Evolutionary conservation across 2,113 vertebrate species (phyloP), one percentile per base, ranked within the genome.

Genomic region (Gymnogyps californianus): DNA sequence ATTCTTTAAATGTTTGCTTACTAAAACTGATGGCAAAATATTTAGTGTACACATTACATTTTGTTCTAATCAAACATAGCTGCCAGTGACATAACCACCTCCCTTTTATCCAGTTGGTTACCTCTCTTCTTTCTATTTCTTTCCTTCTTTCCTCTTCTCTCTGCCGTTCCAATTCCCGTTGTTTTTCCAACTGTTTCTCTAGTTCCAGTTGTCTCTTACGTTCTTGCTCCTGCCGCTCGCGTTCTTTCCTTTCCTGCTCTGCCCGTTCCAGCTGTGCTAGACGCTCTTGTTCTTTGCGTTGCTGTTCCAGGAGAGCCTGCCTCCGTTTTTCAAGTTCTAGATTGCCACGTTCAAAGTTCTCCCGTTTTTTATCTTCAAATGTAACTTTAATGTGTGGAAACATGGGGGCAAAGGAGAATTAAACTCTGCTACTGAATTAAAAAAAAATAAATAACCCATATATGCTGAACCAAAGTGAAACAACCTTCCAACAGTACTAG

Each of bases 281-380:
- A 7, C 99, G 97, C 97, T 99, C 99, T 96, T 99, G 99, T 89
- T 99, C 99, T 71, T 99, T 99, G 77, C 99, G 99, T 90, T 99
- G 99, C 97, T 98, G 99, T 96, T 99, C 99, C 94, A 99, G 95
- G 44, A 99, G 98, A 2, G 99, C 99, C 91, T 99, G 99, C 7
- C 99, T 96, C 9, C 99, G 98, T 88, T 99, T 99, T 97, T 99
- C 99, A 97, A 99, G 96, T 91, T 99, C 99, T 97, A 99, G 98
- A 93, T 99, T 99, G 28, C 99, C 99, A 10, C 99, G 99, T 95
- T 99, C 99, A 62, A 99, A 99, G 96, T 99, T 99, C 96, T 99
- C 99, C 46, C 99, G 98, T 93, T 99, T 99, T 97, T 99, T 99
- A 94, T 99, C 99, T 96, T 99, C 99, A 83, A 99, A 99, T 0